A percentile compares a stretch with the other conserved stretches of the same genome.
Evolutionary conservation across 2,797 vertebrate species (phyloP).

Genomic region (Netta rufina): DNA sequence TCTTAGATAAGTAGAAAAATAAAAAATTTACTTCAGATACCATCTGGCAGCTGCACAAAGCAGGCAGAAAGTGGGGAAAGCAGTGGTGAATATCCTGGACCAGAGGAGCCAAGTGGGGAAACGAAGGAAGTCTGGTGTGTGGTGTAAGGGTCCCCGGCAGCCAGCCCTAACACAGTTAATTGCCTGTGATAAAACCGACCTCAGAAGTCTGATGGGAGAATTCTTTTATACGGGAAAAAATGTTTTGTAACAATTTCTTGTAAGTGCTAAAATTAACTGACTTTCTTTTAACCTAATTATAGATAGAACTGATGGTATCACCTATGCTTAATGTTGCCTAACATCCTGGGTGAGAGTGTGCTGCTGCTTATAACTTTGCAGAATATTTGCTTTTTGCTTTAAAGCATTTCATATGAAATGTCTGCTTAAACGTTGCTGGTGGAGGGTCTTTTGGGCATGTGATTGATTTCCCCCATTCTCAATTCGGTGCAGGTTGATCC

Average conservation of each 20-base stretch:
- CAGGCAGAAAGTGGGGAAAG: not conserved
- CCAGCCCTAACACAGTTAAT: conserved; percentile 60
- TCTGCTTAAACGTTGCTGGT: not conserved
- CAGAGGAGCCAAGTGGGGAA: not conserved
- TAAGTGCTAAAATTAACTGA: conserved; percentile 68
- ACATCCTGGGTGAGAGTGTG: not conserved
- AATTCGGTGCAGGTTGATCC: not conserved
- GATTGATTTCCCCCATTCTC: not conserved
- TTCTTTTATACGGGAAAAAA: conserved; percentile 51
- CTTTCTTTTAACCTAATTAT: conserved; percentile 57
- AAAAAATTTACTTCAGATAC: not conserved
- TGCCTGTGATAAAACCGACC: conserved; percentile 67
- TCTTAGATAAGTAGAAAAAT: not conserved
- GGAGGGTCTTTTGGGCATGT: not conserved
- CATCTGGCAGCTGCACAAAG: not conserved
- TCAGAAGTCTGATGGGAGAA: conserved; percentile 32
- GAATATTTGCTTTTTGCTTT: not conserved
- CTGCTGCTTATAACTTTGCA: not conserved
- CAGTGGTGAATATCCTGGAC: not conserved
- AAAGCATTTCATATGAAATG: not conserved
- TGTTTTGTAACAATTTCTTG: conserved; percentile 64
- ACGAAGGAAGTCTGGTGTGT: not conserved
- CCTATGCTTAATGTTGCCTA: conserved; percentile 14
- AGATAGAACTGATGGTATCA: conserved; percentile 51
- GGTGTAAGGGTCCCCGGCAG: conserved; percentile 48